These are phyloP conservation scores for Argyrosomus japonicus DNA, from an alignment of 2,113 vertebrate genomes.

Conservation along the genomic window DNA sequence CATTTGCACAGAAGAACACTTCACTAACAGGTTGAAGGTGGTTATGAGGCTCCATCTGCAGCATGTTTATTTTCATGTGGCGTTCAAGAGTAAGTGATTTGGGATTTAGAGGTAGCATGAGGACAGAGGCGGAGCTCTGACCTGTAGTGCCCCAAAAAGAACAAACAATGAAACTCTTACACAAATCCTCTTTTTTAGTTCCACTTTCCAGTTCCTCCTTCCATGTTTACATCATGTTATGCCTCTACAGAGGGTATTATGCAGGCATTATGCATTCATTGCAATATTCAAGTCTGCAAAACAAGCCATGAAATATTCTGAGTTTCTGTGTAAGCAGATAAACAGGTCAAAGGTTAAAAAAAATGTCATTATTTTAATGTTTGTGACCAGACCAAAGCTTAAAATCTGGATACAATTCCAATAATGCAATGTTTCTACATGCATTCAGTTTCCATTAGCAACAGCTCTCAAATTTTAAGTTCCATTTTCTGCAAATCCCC, in stretches of 20 bases:
- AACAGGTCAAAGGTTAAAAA: not conserved
- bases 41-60: constrained; percentile 27
- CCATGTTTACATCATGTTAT: constrained; percentile 29
- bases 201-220: constrained; percentile 39
- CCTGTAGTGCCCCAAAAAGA: constrained; percentile 11
- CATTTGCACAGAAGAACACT: not conserved
- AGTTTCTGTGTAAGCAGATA: not conserved
- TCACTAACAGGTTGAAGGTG: not conserved
- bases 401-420: constrained; percentile 2
- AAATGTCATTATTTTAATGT: not conserved
- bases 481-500: not conserved
- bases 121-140: constrained; percentile 42
- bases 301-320: not conserved
- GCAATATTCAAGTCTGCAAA: not conserved
- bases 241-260: not conserved
- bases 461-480: not conserved
- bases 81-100: not conserved
- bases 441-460: not conserved
- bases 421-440: not conserved
- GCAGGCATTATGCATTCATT: not conserved
- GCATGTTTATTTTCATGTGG: constrained; percentile 24
- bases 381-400: constrained; percentile 10
- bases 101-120: constrained; percentile 43
- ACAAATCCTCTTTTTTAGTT: constrained; percentile 32
- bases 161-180: constrained; percentile 45